Evolutionary conservation across 2,888 invertebrate species (phyloP), one percentile per base, ranked within the genome.

Genomic region (Dysmachus trigonus): DNA sequence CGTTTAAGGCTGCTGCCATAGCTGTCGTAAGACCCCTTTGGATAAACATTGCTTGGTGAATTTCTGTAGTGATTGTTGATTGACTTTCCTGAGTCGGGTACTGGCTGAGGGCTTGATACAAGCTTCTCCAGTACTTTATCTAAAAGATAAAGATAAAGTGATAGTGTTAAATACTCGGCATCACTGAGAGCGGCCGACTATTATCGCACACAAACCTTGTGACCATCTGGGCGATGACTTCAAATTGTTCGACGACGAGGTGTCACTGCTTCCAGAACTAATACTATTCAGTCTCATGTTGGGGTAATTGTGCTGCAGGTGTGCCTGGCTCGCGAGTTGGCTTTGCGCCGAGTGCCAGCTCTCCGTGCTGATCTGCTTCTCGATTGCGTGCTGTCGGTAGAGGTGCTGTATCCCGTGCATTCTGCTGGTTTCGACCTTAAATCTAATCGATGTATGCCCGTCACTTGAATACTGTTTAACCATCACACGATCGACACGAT

Each of bases 361-460:
- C 15, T 93, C 93, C 0, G 92, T 88, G 87, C 93, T 93, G 27
- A 93, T 91, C 85, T 93, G 93, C 88, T 92, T 92, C 86, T 92
- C 92, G 82, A 92, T 89, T 87, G 92, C 92, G 88, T 92, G 92
- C 88, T 92, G 92, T 77, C 92, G 91, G 89, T 92, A 92, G 74
- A 92, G 90, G 89, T 92, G 92, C 27, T 92, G 91, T 87, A 92
- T 92, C 87, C 92, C 92, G 86, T 92, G 92, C 92, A 92, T 92
- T 88, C 87, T 88, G 62, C 15, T 33, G 27, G 3, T n/a, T 47
- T 18, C 47, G 62, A 62, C 62, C 62, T 62, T 62, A 62, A 62
- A 62, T 18, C 62, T 62, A 62, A 27, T 22, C 22, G 18, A 22
- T 62, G 27, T 62, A 62, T 62, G 62, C 22, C 62, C 62, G 27